A percentile compares a stretch with the other conserved stretches of the same genome.
phyloP scores from a whole-genome alignment of 2,888 invertebrate genomes.

The Acronicta leporina region DNA sequence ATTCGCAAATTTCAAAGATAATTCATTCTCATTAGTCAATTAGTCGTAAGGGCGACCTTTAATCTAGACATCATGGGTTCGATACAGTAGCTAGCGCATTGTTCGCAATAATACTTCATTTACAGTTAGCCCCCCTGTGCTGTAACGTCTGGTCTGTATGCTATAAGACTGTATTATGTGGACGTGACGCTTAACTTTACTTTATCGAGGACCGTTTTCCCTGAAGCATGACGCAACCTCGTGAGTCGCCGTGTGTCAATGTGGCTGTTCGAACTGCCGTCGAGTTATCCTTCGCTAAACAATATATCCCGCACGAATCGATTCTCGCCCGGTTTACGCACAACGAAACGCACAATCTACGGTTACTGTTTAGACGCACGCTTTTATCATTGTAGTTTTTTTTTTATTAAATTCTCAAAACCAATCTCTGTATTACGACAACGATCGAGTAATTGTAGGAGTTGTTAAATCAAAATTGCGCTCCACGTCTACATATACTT shows the following conservation, averaged over 20 bases:
- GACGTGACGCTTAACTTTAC: slow-evolving; percentile 65
- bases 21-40: too few relatives aligned
- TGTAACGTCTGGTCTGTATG: slow-evolving; percentile 71
- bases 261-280: slow-evolving; percentile 16
- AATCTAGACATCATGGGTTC: too few relatives aligned
- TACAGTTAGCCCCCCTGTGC: slow-evolving; percentile 49
- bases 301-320: slow-evolving; percentile 41
- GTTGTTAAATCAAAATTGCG: slow-evolving; percentile 32
- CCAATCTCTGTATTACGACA: slow-evolving; percentile 26
- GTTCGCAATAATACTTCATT: slow-evolving; percentile 38
- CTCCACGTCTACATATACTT: slow-evolving; percentile 64
- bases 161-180: slow-evolving; percentile 71
- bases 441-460: slow-evolving; percentile 41
- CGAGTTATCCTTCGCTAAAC: slow-evolving; percentile 29
- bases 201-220: slow-evolving; percentile 35
- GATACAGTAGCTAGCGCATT: not conserved
- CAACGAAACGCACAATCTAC: slow-evolving; percentile 44
- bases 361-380: slow-evolving; percentile 56
- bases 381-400: slow-evolving; percentile 54
- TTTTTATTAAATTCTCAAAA: slow-evolving; percentile 31
- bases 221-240: slow-evolving; percentile 51
- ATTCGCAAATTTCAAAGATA: too few relatives aligned
- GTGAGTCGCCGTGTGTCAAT: slow-evolving; percentile 39
- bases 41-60: too few relatives aligned
- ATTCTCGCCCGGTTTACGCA: slow-evolving; percentile 40